Evolutionary conservation across 2,888 invertebrate genomes (phyloP), one percentile per base, ranked within the genome.

Genomic region (Sicus ferrugineus): DNA sequence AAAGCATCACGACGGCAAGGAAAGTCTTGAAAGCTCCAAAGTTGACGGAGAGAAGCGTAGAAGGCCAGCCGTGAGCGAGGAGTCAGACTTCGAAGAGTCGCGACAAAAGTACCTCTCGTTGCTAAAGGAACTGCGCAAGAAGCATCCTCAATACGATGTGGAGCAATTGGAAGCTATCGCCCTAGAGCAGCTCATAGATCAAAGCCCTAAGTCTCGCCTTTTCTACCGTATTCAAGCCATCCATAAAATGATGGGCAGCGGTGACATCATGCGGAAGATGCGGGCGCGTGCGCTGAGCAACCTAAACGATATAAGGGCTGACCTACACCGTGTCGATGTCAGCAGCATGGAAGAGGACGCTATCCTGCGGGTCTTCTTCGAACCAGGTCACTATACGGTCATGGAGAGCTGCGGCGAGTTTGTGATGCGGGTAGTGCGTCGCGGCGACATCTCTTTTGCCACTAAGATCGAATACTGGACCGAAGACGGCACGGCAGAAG

Each of bases 321-420:
- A 94, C 79, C 82, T 93, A 64, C 91, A 91, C 75, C 87, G 90
- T 28, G 88, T 90, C 30, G 91, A 90, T 69, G 90, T 91, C 14
- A 89, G 89, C 52, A 87, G 90, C 54, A 90, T 91, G 54, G 88
- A 89, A 14, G 90, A 90, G 70, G 90, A 90, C 70, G 89, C 90
- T 4, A 88, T 90, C 48, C 90, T 91, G 56, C 89, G 90, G 74
- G 90, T 98, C 42, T 95, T 89, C 84, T 98, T 99, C 83, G 97
- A 98, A 77, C 98, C 98, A 0, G 93, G 95, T 66, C 97, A 98
- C 84, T 99, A 99, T 86, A 98, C 98, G 0, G 98, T 99, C 2
- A 93, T 99, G 91, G 99, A 99, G 84, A 98, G 97, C 84, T 96
- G 98, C 72, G 99, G 98, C 0, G 90, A 93, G 16, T 97, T 98